A percentile compares a stretch with the other conserved stretches of the same genome.
Conservation (phyloP, 2,888 invertebrate genomes). For the Sesamia inferens region DNA sequence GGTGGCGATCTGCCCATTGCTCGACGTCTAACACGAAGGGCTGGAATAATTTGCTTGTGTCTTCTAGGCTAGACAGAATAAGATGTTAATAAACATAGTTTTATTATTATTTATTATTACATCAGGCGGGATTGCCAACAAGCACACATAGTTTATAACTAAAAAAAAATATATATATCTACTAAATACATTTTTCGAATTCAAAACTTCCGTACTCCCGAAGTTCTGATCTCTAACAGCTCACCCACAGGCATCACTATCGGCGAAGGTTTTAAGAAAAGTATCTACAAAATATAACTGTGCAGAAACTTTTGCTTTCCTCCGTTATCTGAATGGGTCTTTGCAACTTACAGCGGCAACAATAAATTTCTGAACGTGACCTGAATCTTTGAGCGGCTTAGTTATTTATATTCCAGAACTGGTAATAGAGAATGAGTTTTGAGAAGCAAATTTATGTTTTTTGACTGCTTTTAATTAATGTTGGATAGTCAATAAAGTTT, state of each 20-base stretch:
- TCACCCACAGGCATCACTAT: slow-evolving; percentile 28
- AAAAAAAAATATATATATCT: too few species aligned
- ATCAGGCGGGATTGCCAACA: too few species aligned
- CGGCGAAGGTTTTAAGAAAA: slow-evolving; percentile 20
- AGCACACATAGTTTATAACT: too few species aligned
- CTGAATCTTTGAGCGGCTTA: slow-evolving; percentile 56
- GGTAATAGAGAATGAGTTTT: slow-evolving; percentile 40
- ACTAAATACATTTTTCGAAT: too few species aligned
- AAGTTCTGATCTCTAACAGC: slow-evolving; percentile 3
- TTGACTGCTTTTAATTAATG: slow-evolving; percentile 14
- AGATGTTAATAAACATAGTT: too few species aligned
- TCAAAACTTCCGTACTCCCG: not conserved
- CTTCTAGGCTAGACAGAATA: too few species aligned
- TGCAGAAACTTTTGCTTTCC: slow-evolving; percentile 52
- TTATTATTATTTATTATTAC: too few species aligned
- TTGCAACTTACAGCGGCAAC: slow-evolving; percentile 63
- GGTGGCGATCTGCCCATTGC: too few species aligned
- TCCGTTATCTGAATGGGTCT: slow-evolving; percentile 59
- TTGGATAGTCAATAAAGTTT: not conserved
- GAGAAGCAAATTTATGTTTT: slow-evolving; percentile 21
- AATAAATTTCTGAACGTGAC: slow-evolving; percentile 68
- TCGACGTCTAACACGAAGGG: too few species aligned
- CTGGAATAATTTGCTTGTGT: too few species aligned
- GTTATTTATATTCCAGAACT: slow-evolving; percentile 57
- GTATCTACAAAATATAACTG: slow-evolving; percentile 45